Conservation (phyloP, 2,888 invertebrate genomes). For the Polydesmus complanatus region DNA sequence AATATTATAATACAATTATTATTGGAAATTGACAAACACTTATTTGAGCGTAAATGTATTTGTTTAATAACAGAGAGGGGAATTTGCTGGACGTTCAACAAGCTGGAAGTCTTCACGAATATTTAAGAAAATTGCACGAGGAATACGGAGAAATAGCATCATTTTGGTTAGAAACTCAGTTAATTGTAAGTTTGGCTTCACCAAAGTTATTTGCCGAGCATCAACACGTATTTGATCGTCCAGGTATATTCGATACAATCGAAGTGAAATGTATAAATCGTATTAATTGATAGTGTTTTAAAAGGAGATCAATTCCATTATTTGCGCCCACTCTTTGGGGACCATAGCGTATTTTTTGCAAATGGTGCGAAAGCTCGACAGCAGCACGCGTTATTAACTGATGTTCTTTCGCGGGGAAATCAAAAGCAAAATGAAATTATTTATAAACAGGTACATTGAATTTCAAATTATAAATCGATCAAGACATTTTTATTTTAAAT, state of each 20-base stretch:
- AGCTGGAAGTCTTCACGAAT: conserved; percentile 34
- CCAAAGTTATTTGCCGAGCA: conserved; percentile 30
- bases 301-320: conserved; percentile 26
- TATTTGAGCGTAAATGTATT: background rate
- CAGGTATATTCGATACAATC: conserved; percentile 9
- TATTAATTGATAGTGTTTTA: conserved; percentile 13
- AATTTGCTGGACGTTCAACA: conserved; percentile 31
- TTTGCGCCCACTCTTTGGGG: conserved; percentile 27
- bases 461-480: background rate
- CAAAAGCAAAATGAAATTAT: background rate
- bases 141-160: conserved; percentile 31
- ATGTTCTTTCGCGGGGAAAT: background rate
- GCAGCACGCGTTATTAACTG: conserved; percentile 7
- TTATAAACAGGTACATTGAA: conserved; percentile 4
- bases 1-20: conserved; percentile 18
- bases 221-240: conserved; percentile 16
- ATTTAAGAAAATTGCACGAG: conserved; percentile 29
- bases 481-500: background rate
- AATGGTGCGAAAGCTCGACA: conserved; percentile 19
- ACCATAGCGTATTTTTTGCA: conserved; percentile 14
- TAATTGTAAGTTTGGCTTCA: conserved; percentile 31
- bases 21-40: conserved; percentile 22
- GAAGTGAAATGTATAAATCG: background rate
- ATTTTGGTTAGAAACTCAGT: conserved; percentile 32
- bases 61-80: conserved; percentile 29